A percentile compares a stretch with the other conserved stretches of the same genome.
Conservation (phyloP, 2,888 invertebrate genomes). For the Lochmaea crataegi region DNA sequence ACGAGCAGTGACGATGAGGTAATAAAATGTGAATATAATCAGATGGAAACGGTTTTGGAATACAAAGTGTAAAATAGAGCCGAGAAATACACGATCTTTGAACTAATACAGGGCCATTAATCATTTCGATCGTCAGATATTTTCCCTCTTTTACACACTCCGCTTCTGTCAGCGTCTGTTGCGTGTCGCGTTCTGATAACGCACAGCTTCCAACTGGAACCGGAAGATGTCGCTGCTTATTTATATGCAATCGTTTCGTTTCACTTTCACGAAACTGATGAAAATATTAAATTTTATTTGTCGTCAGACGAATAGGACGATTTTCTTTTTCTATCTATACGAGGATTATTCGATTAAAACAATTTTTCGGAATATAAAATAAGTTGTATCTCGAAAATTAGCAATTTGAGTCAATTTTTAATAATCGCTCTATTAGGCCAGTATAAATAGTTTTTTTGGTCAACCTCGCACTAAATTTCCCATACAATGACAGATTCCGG, state of each 20-base stretch:
- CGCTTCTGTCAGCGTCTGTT: conserved; percentile 26
- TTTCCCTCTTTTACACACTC: neutral
- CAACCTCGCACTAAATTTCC: too few relatives aligned
- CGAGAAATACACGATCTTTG: conserved; percentile 57
- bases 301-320: neutral
- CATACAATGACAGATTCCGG: too few relatives aligned
- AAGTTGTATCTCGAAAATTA: too few relatives aligned
- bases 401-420: too few relatives aligned
- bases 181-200: conserved; percentile 59
- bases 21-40: conserved; percentile 38
- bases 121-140: conserved; percentile 60
- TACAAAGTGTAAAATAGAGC: conserved; percentile 52
- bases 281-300: conserved; percentile 6
- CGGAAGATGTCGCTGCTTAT: conserved; percentile 22
- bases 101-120: conserved; percentile 60
- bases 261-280: conserved; percentile 4
- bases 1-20: neutral
- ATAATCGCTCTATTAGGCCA: too few relatives aligned
- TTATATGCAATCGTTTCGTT: conserved; percentile 8
- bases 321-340: too few relatives aligned
- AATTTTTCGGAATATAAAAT: too few relatives aligned
- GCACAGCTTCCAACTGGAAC: conserved; percentile 28
- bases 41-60: conserved; percentile 35
- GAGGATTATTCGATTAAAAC: neutral
- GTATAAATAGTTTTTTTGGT: too few relatives aligned